Percentiles rank a stretch among this genome's conserved stretches.
Conservation (phyloP, 2,113 vertebrate genomes). For the Chelonoidis abingdonii region DNA sequence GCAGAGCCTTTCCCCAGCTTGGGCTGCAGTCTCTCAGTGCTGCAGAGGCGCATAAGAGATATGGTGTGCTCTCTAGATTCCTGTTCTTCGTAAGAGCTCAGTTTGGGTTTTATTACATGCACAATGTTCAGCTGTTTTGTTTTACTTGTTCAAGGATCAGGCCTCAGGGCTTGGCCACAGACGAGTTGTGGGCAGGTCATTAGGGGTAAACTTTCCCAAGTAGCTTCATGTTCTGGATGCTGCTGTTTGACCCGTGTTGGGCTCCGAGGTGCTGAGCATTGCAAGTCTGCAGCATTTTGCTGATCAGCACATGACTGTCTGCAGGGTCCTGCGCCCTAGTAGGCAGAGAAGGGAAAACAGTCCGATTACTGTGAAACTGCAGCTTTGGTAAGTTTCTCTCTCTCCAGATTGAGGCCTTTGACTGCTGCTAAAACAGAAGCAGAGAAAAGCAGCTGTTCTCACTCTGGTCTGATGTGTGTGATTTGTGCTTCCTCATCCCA, state of each 20-base stretch:
- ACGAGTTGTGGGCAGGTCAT: neutral
- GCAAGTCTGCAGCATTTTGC: neutral
- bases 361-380: fast-evolving
- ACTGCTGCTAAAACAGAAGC: neutral
- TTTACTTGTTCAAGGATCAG: neutral
- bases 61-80: neutral
- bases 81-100: neutral
- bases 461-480: neutral
- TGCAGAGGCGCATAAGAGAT: no score
- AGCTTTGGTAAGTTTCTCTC: fast-evolving
- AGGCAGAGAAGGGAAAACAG: neutral
- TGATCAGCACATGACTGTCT: no score
- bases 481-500: neutral
- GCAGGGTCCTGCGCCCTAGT: neutral
- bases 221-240: neutral
- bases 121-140: neutral
- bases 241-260: neutral
- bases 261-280: neutral
- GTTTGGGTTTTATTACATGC: neutral
- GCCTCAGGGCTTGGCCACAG: neutral
- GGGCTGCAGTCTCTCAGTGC: no score
- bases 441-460: neutral
- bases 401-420: neutral
- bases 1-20: neutral
- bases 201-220: neutral